These are phyloP conservation scores for Psilanteris sp. DNA, from an alignment of 1,140 invertebrate genomes.

Conservation along the genomic window DNA sequence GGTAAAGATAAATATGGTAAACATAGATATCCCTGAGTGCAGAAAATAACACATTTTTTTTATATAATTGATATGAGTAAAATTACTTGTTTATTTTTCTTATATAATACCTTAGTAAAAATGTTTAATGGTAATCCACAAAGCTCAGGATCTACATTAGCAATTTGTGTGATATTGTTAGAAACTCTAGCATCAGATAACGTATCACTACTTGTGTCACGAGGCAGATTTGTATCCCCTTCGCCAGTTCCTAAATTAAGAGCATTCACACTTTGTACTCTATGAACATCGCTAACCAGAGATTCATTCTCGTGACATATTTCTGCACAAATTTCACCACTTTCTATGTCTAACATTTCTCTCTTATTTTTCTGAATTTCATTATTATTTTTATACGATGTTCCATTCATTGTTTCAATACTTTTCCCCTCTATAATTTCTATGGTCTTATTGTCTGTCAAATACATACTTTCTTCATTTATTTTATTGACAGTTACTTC, in stretches of 20 bases:
- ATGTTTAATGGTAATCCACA: constrained; percentile 94
- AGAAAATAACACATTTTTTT: too few relatives aligned
- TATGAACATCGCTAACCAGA: constrained; percentile 70
- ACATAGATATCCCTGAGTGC: constrained; percentile 95
- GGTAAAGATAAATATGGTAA: constrained; percentile 97
- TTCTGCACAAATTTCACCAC: constrained; percentile 66
- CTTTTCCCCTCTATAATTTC: constrained; percentile 78
- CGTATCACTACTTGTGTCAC: constrained; percentile 83
- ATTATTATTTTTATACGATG: constrained; percentile 55
- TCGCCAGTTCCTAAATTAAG: constrained; percentile 74
- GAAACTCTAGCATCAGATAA: constrained; percentile 81
- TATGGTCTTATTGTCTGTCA: constrained; percentile 74
- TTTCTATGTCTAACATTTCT: constrained; percentile 66
- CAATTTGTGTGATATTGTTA: constrained; percentile 79
- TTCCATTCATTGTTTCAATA: constrained; percentile 64
- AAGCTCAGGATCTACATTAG: constrained; percentile 84
- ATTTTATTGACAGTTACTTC: constrained; percentile 44
- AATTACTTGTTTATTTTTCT: too few relatives aligned
- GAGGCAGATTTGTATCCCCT: constrained; percentile 80
- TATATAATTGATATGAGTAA: too few relatives aligned
- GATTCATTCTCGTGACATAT: constrained; percentile 53
- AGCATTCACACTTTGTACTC: constrained; percentile 73
- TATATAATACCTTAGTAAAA: constrained; percentile 93
- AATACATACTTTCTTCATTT: constrained; percentile 59
- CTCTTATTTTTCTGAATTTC: constrained; percentile 59